These are phyloP conservation scores for Xenopus borealis DNA, from an alignment of 2,113 vertebrate species.

Conservation along the genomic window DNA sequence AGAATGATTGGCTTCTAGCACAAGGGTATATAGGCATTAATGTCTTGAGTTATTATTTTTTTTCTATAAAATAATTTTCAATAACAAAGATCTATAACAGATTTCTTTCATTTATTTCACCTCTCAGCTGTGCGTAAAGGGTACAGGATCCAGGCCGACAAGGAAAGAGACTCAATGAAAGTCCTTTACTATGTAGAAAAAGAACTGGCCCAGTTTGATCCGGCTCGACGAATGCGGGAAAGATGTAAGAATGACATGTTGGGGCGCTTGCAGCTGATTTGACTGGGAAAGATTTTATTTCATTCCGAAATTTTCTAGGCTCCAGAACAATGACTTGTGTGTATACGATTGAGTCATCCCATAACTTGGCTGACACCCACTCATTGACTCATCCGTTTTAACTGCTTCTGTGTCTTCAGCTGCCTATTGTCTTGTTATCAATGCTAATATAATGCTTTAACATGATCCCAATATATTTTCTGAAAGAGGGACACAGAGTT, in stretches of 20 bases:
- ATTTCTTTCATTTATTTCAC: too few species aligned
- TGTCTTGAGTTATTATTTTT: too few species aligned
- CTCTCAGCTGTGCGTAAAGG: slow-evolving; percentile 76
- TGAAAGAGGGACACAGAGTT: neutral
- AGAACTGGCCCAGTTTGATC: slow-evolving; percentile 85
- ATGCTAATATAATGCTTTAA: neutral
- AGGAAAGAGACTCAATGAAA: slow-evolving; percentile 87
- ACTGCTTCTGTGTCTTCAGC: slow-evolving; percentile 3
- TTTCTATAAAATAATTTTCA: too few species aligned
- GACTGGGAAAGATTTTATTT: neutral
- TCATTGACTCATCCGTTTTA: slow-evolving; percentile 25
- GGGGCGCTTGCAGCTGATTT: neutral
- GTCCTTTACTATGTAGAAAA: slow-evolving; percentile 90
- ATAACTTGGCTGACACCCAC: slow-evolving; percentile 20
- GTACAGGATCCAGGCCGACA: slow-evolving; percentile 84
- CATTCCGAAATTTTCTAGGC: neutral
- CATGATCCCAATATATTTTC: neutral
- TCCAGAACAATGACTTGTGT: neutral
- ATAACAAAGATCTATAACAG: too few species aligned
- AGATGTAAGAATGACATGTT: slow-evolving; percentile 76
- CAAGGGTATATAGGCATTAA: too few species aligned
- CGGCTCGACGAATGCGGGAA: slow-evolving; percentile 73
- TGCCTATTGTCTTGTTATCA: neutral
- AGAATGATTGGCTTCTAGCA: too few species aligned
- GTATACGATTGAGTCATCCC: slow-evolving; percentile 8